Evolutionary conservation across 2,113 vertebrate genomes (phyloP).

Genomic region (Phyllostomus discolor): DNA sequence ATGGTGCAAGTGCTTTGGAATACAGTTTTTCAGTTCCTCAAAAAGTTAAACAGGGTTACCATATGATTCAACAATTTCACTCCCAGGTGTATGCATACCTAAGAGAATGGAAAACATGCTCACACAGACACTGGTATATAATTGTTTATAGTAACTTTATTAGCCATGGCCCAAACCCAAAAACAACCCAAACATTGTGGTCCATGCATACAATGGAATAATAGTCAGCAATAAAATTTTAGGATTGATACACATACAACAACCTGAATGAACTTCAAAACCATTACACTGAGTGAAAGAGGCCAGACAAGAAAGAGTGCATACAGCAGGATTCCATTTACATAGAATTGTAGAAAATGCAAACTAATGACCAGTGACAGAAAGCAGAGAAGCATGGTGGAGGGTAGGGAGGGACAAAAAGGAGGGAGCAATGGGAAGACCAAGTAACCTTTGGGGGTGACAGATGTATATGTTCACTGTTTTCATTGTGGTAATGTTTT

Average conservation of each 20-base stretch:
- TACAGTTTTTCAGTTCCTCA: background rate
- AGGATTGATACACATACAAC: background rate
- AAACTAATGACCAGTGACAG: background rate
- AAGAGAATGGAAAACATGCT: background rate
- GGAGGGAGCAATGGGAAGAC: background rate
- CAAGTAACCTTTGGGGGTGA: background rate
- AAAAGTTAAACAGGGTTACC: background rate
- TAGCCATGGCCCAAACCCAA: background rate
- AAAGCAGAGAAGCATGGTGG: background rate
- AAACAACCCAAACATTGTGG: background rate
- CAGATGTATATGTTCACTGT: background rate
- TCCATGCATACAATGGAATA: background rate
- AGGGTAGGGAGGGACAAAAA: background rate
- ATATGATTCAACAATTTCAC: background rate
- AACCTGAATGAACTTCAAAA: background rate
- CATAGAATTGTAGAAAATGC: background rate
- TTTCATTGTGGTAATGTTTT: background rate
- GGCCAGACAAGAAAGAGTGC: background rate
- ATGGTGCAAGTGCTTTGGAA: background rate
- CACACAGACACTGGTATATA: background rate
- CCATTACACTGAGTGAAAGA: background rate
- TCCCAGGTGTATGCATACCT: background rate
- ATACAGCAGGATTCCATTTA: background rate
- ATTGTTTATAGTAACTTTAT: slow-evolving; percentile 36
- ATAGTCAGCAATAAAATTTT: background rate